phyloP scores from a whole-genome alignment of 2,113 vertebrate species.

The Taxidea taxus region DNA sequence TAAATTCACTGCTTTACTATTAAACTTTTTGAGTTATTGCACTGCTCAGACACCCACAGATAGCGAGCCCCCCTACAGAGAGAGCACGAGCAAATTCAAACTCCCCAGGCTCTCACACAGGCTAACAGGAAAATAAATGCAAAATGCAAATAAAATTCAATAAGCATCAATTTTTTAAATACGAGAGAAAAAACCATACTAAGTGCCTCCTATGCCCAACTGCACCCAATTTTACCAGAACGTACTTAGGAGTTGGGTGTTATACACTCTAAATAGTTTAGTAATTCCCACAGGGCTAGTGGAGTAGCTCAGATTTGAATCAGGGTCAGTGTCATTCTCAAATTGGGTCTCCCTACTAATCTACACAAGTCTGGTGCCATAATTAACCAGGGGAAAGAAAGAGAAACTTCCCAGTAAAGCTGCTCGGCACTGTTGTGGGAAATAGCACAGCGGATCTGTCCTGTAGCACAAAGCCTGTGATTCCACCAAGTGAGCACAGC shows the following conservation, averaged over 20 bases:
- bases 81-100: neutral
- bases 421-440: neutral
- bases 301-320: constrained; percentile 18
- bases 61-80: neutral
- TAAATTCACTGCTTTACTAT: neutral
- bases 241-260: neutral
- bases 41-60: neutral
- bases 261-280: neutral
- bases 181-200: neutral
- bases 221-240: neutral
- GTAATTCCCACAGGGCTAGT: neutral
- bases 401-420: neutral
- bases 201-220: neutral
- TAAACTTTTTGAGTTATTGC: neutral
- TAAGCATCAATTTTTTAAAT: neutral
- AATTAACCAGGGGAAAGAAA: neutral
- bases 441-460: neutral
- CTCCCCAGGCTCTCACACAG: neutral
- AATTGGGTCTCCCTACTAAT: neutral
- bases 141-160: neutral
- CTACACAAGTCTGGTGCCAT: neutral
- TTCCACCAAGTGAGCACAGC: neutral
- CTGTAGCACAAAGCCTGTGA: neutral
- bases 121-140: neutral
- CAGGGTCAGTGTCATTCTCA: neutral